phyloP scores from a whole-genome alignment of 2,113 vertebrate genomes.

The Nesoenas mayeri region DNA sequence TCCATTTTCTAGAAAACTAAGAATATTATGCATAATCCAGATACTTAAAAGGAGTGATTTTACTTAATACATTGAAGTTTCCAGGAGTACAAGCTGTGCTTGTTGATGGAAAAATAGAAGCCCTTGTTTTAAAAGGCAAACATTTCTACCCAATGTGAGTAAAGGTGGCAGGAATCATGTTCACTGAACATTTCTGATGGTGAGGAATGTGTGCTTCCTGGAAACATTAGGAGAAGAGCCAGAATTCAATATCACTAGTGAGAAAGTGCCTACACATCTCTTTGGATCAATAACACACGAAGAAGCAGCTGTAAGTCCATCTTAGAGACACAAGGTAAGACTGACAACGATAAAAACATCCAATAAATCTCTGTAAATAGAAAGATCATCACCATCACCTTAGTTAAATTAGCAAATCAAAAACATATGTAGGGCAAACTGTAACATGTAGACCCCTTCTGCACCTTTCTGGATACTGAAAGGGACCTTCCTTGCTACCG shows the following conservation, averaged over 20 bases:
- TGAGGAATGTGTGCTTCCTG: slow-evolving; percentile 11
- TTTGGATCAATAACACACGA: background rate
- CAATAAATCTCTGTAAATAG: background rate
- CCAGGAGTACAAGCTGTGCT: background rate
- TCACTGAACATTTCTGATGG: background rate
- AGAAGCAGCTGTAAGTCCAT: background rate
- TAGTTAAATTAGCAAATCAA: background rate
- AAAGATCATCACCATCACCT: background rate
- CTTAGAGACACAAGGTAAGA: background rate
- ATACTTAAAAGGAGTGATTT: background rate
- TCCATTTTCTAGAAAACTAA: background rate
- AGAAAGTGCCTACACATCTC: slow-evolving; percentile 7
- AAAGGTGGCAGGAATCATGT: background rate
- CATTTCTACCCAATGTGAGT: background rate
- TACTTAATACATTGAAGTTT: background rate
- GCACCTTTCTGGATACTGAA: background rate
- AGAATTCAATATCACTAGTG: background rate
- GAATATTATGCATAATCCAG: background rate
- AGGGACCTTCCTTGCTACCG: background rate
- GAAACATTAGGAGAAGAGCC: slow-evolving; percentile 9
- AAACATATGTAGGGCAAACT: background rate
- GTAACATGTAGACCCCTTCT: background rate
- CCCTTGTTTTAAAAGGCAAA: background rate
- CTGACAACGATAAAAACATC: background rate
- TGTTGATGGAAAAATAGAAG: background rate